Conservation (phyloP, 2,888 invertebrate species). For the Catotricha subobsoleta region DNA sequence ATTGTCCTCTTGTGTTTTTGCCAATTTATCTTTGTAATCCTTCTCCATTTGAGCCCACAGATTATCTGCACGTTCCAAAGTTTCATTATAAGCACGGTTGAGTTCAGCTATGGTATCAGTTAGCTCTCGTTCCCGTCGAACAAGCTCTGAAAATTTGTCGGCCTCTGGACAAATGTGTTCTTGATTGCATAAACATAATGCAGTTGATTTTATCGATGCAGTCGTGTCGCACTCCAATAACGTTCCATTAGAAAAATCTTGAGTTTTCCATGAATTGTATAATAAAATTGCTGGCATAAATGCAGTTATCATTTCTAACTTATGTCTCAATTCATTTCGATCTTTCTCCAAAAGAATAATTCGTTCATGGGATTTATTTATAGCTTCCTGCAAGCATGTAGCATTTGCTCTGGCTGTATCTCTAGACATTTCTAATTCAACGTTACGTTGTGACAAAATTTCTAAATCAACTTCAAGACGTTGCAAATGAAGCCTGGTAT, state of each 20-base stretch:
- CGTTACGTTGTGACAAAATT: slow-evolving; percentile 31
- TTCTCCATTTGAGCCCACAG: slow-evolving; percentile 52
- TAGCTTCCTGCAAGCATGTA: slow-evolving; percentile 31
- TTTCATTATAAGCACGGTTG: slow-evolving; percentile 48
- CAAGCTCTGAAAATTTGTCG: slow-evolving; percentile 11
- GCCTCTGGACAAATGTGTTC: slow-evolving; percentile 3
- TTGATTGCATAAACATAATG: background rate
- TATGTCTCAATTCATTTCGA: slow-evolving; percentile 33
- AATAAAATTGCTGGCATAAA: slow-evolving; percentile 44
- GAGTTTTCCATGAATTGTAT: slow-evolving; percentile 36
- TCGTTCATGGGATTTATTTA: slow-evolving; percentile 37
- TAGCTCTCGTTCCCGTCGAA: slow-evolving; percentile 15
- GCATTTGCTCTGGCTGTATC: slow-evolving; percentile 33
- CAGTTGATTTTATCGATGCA: background rate
- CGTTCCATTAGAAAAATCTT: background rate
- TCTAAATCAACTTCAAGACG: slow-evolving; percentile 45
- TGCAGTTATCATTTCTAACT: slow-evolving; percentile 38
- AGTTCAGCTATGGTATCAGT: slow-evolving; percentile 34
- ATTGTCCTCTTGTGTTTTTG: slow-evolving; percentile 33
- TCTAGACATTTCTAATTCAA: slow-evolving; percentile 38
- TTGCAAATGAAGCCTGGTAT: slow-evolving; percentile 34
- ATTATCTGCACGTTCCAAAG: slow-evolving; percentile 51
- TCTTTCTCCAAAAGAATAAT: slow-evolving; percentile 33
- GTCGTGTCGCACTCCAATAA: background rate
- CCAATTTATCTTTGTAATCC: slow-evolving; percentile 41